Evolutionary conservation across 2,888 invertebrate species (phyloP).

Genomic region (Cordilura impudica): DNA sequence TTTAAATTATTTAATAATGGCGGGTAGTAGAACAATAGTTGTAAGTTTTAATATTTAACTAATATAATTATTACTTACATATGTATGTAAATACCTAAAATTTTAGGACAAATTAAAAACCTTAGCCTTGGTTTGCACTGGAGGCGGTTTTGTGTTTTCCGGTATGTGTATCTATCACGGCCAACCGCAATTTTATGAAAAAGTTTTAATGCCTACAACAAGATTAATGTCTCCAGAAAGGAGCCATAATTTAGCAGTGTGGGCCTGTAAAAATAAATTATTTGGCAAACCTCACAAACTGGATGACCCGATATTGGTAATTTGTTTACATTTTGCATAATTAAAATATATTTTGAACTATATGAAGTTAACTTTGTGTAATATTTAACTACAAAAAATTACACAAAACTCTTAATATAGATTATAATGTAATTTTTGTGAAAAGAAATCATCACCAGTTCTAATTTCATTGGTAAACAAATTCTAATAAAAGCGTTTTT

Average conservation of each 20-base stretch:
- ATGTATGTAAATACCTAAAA: neutral
- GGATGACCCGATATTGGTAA: slow-evolving; percentile 84
- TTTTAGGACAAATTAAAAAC: slow-evolving; percentile 65
- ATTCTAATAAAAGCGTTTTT: too few relatives aligned
- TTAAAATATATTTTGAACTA: too few relatives aligned
- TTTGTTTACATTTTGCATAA: neutral
- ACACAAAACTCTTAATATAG: too few relatives aligned
- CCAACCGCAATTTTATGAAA: slow-evolving; percentile 64
- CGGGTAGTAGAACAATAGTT: slow-evolving; percentile 23
- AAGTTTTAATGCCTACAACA: slow-evolving; percentile 69
- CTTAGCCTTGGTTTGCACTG: slow-evolving; percentile 62
- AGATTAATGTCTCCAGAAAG: slow-evolving; percentile 86
- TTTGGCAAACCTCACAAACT: slow-evolving; percentile 75
- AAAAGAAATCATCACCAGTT: too few relatives aligned
- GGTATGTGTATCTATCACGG: slow-evolving; percentile 64
- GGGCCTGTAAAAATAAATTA: slow-evolving; percentile 86
- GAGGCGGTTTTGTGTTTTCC: slow-evolving; percentile 65
- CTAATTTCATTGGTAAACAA: too few relatives aligned
- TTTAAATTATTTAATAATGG: slow-evolving; percentile 19
- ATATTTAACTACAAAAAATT: too few relatives aligned
- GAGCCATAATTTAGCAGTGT: slow-evolving; percentile 88
- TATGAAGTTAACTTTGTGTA: too few relatives aligned
- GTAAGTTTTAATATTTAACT: slow-evolving; percentile 6
- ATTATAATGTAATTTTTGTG: too few relatives aligned
- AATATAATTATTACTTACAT: neutral